These are phyloP conservation scores for Moxostoma hubbsi DNA, from an alignment of 2,797 vertebrate genomes.

Conservation along the genomic window DNA sequence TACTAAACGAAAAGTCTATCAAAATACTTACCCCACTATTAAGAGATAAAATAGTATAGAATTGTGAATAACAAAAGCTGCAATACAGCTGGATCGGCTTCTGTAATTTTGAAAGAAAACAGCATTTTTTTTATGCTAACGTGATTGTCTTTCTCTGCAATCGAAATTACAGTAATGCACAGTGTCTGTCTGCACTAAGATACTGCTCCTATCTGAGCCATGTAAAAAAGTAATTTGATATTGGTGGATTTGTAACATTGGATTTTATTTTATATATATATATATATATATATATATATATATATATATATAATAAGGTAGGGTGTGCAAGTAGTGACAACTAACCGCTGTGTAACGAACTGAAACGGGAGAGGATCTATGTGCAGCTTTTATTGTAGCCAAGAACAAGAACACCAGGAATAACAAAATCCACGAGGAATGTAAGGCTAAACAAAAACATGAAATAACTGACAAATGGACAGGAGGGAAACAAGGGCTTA, in stretches of 20 bases:
- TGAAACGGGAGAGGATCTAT: too few species aligned
- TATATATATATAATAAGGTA: not conserved
- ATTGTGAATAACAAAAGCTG: conserved; percentile 9
- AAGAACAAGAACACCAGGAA: too few species aligned
- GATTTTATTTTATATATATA: not conserved
- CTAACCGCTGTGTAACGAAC: not conserved
- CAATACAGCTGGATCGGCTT: not conserved
- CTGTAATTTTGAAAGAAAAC: conserved; percentile 18
- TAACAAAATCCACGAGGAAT: too few species aligned
- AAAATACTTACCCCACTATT: not conserved
- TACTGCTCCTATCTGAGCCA: conserved; percentile 24
- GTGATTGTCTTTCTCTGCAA: conserved; percentile 19
- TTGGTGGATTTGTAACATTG: not conserved
- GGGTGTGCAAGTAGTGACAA: not conserved
- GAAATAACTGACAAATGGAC: too few species aligned
- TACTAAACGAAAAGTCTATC: not conserved
- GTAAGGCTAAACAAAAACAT: too few species aligned
- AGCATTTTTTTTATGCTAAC: conserved; percentile 1
- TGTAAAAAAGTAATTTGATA: conserved; percentile 37
- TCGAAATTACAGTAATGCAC: conserved; percentile 9
- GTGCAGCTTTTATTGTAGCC: too few species aligned
- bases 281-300: not conserved
- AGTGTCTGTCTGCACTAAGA: conserved; percentile 30
- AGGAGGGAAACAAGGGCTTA: too few species aligned
- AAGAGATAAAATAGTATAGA: not conserved